These are phyloP conservation scores for Cancer borealis DNA, from an alignment of 2,888 invertebrate genomes.

Conservation along the genomic window DNA sequence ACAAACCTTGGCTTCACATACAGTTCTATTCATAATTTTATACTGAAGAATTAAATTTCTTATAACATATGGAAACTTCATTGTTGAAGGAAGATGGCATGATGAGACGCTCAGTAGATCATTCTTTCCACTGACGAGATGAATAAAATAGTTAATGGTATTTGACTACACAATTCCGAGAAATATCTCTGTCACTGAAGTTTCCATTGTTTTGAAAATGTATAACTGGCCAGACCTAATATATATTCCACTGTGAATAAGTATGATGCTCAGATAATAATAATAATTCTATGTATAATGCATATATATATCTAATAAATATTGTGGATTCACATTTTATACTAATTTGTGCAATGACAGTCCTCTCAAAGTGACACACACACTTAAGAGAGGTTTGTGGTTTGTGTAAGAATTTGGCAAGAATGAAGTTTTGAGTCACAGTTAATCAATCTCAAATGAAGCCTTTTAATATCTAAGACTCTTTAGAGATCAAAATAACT, in stretches of 20 bases:
- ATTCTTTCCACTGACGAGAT: neutral
- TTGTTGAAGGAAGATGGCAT: neutral
- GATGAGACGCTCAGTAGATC: neutral
- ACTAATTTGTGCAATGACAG: constrained; percentile 16
- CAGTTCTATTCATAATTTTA: neutral
- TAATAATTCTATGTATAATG: neutral
- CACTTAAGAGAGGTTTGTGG: neutral
- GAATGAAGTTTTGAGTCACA: constrained; percentile 1
- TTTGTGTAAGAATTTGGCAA: neutral
- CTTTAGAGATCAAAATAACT: neutral
- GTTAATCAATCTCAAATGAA: neutral
- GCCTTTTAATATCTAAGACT: neutral
- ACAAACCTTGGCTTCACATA: neutral
- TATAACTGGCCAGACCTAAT: neutral
- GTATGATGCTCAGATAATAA: neutral
- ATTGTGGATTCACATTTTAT: neutral
- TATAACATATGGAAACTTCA: neutral
- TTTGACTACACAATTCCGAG: neutral
- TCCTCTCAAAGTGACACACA: neutral
- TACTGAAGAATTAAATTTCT: neutral
- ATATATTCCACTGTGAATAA: neutral
- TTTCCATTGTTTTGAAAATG: neutral
- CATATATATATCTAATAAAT: neutral
- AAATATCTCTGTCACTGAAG: neutral
- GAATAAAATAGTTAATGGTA: neutral